Conservation (phyloP, 2,888 invertebrate genomes). For the Caenorhabditis parvicauda region DNA sequence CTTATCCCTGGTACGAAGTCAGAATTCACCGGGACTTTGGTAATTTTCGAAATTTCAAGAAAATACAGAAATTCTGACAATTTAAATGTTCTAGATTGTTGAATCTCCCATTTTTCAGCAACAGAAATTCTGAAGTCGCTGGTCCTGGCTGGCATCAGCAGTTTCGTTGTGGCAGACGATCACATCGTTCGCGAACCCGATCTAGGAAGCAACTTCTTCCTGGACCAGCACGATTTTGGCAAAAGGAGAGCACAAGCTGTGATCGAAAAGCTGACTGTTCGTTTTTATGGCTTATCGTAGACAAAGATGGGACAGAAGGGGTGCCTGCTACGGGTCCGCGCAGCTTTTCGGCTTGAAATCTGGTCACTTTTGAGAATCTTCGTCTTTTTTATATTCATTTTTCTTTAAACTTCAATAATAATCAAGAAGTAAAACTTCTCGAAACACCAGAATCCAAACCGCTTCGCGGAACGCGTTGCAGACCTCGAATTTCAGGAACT, state of each 20-base stretch:
- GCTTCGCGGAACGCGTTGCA: too few relatives aligned
- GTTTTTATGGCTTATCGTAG: background rate
- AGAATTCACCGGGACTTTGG: background rate
- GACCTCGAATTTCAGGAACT: slow-evolving; percentile 39
- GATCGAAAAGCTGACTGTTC: slow-evolving; percentile 29
- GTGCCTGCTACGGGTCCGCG: too few relatives aligned
- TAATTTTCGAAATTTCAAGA: background rate
- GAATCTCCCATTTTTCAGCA: slow-evolving; percentile 19
- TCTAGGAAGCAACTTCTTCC: slow-evolving; percentile 78
- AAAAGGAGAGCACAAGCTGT: slow-evolving; percentile 60
- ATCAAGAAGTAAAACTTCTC: background rate
- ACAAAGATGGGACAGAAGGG: background rate
- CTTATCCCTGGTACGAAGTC: too few relatives aligned
- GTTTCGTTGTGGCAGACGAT: slow-evolving; percentile 65
- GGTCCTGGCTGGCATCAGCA: slow-evolving; percentile 78
- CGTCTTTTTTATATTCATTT: too few relatives aligned
- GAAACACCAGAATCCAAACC: background rate
- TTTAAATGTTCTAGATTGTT: background rate
- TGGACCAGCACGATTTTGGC: slow-evolving; percentile 79
- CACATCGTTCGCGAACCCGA: slow-evolving; percentile 37
- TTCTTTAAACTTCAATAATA: slow-evolving; percentile 5
- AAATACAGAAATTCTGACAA: background rate
- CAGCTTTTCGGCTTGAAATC: too few relatives aligned
- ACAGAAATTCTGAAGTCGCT: slow-evolving; percentile 92
- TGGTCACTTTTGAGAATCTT: too few relatives aligned